Conservation (phyloP, 2,888 invertebrate genomes). For the Patella ulyssiponensis region DNA sequence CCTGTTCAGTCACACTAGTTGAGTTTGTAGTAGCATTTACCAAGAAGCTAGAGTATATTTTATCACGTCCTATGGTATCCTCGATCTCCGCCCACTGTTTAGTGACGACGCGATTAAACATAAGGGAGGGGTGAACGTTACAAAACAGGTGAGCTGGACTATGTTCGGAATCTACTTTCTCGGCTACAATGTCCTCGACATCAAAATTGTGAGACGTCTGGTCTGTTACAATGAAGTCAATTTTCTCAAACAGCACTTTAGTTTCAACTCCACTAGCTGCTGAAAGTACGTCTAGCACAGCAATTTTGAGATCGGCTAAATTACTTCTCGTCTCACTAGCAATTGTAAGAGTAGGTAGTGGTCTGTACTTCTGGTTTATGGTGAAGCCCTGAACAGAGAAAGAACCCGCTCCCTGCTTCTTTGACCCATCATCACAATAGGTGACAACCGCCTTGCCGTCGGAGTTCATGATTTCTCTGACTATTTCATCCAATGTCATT, state of each 20-base stretch:
- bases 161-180: background rate
- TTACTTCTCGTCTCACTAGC: background rate
- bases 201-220: background rate
- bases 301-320: background rate
- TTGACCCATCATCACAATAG: background rate
- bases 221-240: background rate
- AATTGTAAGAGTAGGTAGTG: background rate
- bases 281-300: background rate
- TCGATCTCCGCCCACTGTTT: background rate
- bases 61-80: background rate
- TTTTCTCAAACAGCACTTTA: background rate
- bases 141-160: background rate
- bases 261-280: background rate
- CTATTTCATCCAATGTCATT: background rate
- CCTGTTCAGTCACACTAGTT: background rate
- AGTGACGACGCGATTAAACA: background rate
- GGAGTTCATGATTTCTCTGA: background rate
- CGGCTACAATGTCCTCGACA: background rate
- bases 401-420: too few relatives aligned
- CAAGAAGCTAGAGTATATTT: background rate
- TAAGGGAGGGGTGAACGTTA: background rate
- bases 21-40: background rate
- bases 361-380: background rate
- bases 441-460: background rate
- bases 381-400: background rate